Evolutionary conservation across 2,797 vertebrate genomes (phyloP).

Genomic region (Lemur catta): DNA sequence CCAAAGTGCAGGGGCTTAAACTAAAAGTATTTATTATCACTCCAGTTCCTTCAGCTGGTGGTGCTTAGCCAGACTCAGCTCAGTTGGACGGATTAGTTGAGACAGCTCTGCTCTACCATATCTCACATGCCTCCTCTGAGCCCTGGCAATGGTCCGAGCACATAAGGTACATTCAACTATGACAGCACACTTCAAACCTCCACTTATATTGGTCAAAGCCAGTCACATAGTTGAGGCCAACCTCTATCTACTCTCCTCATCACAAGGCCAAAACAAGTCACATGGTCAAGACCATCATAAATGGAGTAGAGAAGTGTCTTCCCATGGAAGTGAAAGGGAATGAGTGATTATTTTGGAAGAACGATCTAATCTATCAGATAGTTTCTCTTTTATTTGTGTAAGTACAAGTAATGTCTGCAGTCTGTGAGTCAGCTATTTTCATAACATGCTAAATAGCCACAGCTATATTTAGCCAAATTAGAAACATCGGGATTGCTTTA

Average conservation of each 20-base stretch:
- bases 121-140: background rate
- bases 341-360: background rate
- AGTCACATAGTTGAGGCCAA: background rate
- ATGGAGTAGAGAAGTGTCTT: background rate
- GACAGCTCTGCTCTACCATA: background rate
- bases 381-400: background rate
- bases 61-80: background rate
- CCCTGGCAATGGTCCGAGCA: accelerated
- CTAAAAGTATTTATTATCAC: background rate
- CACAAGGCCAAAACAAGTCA: background rate
- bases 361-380: background rate
- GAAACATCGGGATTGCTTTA: background rate
- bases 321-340: background rate
- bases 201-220: background rate
- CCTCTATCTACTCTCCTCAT: background rate
- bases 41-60: background rate
- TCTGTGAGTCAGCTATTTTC: background rate
- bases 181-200: background rate
- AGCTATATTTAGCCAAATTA: background rate
- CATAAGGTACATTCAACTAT: background rate
- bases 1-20: background rate
- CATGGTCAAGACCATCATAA: background rate
- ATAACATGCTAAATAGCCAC: background rate
- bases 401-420: background rate
- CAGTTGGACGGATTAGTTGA: no score